Conservation (phyloP, 53 echinoderm and acorn worm species). For the Crossaster papposus region DNA sequence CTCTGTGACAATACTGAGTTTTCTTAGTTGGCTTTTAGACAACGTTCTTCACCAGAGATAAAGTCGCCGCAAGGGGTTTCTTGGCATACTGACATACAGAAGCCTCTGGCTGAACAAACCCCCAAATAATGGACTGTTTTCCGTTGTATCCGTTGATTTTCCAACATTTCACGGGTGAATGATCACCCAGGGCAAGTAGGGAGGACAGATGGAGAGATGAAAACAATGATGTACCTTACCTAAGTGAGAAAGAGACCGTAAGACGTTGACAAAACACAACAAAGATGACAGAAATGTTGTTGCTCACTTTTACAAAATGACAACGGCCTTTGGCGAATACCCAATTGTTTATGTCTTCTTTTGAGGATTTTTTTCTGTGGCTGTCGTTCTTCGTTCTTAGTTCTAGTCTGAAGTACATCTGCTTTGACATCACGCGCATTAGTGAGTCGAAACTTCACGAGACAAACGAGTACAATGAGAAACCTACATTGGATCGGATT, state of each 20-base stretch:
- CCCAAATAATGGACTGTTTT: constrained; percentile 22
- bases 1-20: background rate
- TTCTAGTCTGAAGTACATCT: background rate
- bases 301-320: constrained; percentile 24
- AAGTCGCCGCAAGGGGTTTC: constrained; percentile 32
- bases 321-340: constrained; percentile 41
- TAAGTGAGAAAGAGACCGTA: background rate
- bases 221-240: constrained; percentile 1
- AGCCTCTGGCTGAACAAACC: constrained; percentile 36
- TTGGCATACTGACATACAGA: constrained; percentile 14
- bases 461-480: no score
- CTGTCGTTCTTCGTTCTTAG: background rate
- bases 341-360: background rate
- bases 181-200: constrained; percentile 38
- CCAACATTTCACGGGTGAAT: constrained; percentile 54
- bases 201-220: constrained; percentile 4
- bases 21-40: background rate
- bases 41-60: background rate
- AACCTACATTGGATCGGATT: no score
- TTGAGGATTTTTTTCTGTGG: background rate
- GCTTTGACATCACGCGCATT: constrained; percentile 20
- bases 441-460: background rate
- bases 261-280: constrained; percentile 25
- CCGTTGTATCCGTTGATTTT: constrained; percentile 24
- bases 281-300: constrained; percentile 43